These are phyloP conservation scores for Drosophila sechellia DNA, from an alignment of 1,140 invertebrate species.

Conservation along the genomic window DNA sequence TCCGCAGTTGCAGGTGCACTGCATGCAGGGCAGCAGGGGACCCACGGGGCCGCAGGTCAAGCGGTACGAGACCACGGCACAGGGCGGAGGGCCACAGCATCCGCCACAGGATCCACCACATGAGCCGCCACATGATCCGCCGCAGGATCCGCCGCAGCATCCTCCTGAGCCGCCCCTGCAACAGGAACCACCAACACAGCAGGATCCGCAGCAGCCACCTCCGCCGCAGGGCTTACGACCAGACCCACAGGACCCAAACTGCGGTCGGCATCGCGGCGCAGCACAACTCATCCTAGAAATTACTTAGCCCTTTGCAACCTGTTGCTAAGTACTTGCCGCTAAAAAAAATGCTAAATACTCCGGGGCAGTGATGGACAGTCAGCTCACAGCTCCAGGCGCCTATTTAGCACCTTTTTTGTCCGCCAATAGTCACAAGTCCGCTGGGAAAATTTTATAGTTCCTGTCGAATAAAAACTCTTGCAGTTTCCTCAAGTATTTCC, in stretches of 20 bases:
- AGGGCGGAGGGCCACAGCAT: constrained; percentile 47
- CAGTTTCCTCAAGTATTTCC: constrained; percentile 11
- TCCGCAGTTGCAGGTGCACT: constrained; percentile 25
- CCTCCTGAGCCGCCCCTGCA: background rate
- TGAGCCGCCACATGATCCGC: background rate
- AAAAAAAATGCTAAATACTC: constrained; percentile 74
- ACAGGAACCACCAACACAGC: constrained; percentile 2
- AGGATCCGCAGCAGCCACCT: constrained; percentile 26
- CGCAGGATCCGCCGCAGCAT: background rate
- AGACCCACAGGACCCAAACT: constrained; percentile 6
- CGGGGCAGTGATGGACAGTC: constrained; percentile 12
- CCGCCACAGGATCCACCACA: constrained; percentile 10
- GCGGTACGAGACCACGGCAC: constrained; percentile 54
- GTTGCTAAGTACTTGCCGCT: constrained; percentile 29
- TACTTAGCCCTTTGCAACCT: constrained; percentile 25
- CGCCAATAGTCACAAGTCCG: constrained; percentile 30
- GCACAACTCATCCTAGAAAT: constrained; percentile 31
- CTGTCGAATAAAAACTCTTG: constrained; percentile 1
- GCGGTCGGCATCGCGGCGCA: constrained; percentile 8
- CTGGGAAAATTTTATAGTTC: constrained; percentile 20
- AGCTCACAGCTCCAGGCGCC: constrained; percentile 12
- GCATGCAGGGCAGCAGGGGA: constrained; percentile 53
- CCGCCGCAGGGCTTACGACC: background rate
- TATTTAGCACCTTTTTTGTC: constrained; percentile 72
- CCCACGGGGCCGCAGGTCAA: constrained; percentile 54